These are phyloP conservation scores for Phenganax marumi DNA, from an alignment of 92 coral and sea anemone species.

Conservation along the genomic window DNA sequence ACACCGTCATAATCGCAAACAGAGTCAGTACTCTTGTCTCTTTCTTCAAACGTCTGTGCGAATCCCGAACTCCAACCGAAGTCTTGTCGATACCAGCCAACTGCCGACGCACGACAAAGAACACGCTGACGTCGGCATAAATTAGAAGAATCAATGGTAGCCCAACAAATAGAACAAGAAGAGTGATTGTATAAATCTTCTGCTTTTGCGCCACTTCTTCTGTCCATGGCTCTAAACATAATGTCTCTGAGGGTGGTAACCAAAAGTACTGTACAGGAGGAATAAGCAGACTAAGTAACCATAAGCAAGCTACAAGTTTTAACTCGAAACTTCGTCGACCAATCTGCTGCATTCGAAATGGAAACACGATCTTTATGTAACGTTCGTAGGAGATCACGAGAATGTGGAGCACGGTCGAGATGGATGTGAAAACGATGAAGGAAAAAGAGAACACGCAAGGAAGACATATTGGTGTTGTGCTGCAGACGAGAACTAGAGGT, in stretches of 20 bases:
- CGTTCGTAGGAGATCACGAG: conserved; percentile 74
- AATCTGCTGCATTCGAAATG: conserved; percentile 35
- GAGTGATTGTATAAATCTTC: neutral
- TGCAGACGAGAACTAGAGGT: conserved; percentile 69
- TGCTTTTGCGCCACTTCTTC: neutral
- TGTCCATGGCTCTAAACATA: conserved; percentile 11
- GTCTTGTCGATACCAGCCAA: conserved; percentile 25
- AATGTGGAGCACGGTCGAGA: conserved; percentile 81
- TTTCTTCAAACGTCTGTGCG: neutral
- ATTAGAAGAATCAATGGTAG: conserved; percentile 41
- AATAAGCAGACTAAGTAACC: conserved; percentile 38
- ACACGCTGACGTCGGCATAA: conserved; percentile 33
- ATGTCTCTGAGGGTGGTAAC: conserved; percentile 25
- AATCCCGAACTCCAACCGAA: conserved; percentile 24
- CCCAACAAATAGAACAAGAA: conserved; percentile 18
- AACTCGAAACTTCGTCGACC: conserved; percentile 35
- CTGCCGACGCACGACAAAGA: conserved; percentile 51
- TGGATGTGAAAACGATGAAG: conserved; percentile 65
- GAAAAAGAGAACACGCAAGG: conserved; percentile 56
- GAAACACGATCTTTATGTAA: conserved; percentile 69
- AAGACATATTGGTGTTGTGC: conserved; percentile 24
- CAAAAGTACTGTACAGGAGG: conserved; percentile 54
- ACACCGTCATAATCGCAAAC: conserved; percentile 44
- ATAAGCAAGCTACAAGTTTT: conserved; percentile 33
- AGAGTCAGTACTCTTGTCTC: conserved; percentile 46